These are phyloP conservation scores for Perca schrenkii DNA, from an alignment of 2,113 vertebrate species.

Conservation along the genomic window DNA sequence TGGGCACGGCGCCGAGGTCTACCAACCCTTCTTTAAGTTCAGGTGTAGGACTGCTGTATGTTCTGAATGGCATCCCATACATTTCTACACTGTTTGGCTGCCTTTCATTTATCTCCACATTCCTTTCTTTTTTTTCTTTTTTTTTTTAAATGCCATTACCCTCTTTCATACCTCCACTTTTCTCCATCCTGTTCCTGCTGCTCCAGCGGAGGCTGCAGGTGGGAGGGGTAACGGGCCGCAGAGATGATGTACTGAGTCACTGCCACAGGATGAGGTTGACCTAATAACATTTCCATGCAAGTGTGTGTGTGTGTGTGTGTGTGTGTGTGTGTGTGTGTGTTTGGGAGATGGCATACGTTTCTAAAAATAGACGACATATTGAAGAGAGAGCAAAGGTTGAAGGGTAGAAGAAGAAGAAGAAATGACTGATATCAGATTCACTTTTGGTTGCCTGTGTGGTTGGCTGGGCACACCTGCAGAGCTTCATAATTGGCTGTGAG, in stretches of 20 bases:
- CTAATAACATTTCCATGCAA: constrained; percentile 51
- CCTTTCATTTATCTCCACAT: constrained; percentile 18
- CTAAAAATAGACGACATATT: constrained; percentile 31
- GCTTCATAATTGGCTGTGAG: constrained; percentile 69
- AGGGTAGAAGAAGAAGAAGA: constrained; percentile 8
- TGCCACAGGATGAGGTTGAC: constrained; percentile 44
- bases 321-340: constrained; percentile 5
- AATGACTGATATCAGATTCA: constrained; percentile 16
- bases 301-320: neutral
- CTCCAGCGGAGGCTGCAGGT: constrained; percentile 18
- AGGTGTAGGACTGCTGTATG: constrained; percentile 20
- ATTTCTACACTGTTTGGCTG: neutral
- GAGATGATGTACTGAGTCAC: constrained; percentile 41
- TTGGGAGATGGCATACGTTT: neutral
- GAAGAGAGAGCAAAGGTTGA: constrained; percentile 41
- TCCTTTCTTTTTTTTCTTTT: neutral
- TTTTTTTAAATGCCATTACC: neutral
- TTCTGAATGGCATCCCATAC: neutral
- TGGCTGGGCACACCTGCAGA: constrained; percentile 56
- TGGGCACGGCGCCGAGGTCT: neutral
- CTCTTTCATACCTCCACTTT: neutral
- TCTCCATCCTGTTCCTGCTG: constrained; percentile 16
- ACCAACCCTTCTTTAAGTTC: neutral
- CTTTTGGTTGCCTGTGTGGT: constrained; percentile 8
- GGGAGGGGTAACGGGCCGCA: neutral